Conservation (phyloP, 2,797 vertebrate species). For the Trachurus trachurus region DNA sequence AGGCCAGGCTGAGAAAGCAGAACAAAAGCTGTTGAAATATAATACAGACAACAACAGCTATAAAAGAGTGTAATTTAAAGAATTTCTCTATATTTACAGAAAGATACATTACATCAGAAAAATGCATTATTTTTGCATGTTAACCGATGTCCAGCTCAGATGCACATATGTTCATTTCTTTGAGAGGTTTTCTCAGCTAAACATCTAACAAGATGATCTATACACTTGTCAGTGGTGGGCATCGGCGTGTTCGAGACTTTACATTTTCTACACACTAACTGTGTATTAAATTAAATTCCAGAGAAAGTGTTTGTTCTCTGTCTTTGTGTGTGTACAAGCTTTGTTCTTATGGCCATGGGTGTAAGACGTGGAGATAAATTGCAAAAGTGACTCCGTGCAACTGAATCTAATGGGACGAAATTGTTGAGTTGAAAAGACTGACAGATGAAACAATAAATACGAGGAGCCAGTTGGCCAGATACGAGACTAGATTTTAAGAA, state of each 20-base stretch:
- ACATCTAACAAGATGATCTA: neutral
- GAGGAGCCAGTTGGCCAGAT: conserved; percentile 46
- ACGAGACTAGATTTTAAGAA: conserved; percentile 52
- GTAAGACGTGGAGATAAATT: neutral
- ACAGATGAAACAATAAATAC: conserved; percentile 60
- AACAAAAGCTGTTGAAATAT: neutral
- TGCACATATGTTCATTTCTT: neutral
- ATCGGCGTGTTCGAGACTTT: neutral
- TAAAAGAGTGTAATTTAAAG: neutral
- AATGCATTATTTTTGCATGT: neutral
- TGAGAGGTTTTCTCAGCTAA: neutral
- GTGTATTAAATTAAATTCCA: conserved; percentile 1
- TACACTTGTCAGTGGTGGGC: neutral
- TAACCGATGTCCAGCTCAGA: conserved; percentile 2
- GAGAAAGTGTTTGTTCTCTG: neutral
- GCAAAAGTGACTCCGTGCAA: conserved; percentile 23
- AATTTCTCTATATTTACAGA: neutral
- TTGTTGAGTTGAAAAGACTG: conserved; percentile 50
- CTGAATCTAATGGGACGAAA: conserved; percentile 55
- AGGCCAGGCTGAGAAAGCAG: neutral
- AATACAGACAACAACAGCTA: neutral
- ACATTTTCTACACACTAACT: conserved; percentile 8
- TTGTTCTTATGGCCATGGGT: neutral
- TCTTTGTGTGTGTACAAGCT: neutral
- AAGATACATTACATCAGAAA: neutral